Conservation (phyloP, 2,113 vertebrate species). For the Gracilinanus agilis region DNA sequence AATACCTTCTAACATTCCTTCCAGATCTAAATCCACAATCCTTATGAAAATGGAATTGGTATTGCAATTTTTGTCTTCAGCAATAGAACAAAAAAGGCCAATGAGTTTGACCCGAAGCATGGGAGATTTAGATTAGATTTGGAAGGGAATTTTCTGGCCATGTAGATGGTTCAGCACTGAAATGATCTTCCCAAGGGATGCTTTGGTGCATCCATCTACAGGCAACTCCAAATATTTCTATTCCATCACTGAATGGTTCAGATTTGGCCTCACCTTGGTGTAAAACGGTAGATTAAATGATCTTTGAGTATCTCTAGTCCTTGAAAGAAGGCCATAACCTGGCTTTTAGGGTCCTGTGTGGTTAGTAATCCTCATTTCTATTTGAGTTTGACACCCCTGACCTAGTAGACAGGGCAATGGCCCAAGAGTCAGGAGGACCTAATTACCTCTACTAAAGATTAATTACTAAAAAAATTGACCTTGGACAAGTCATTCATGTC, state of each 20-base stretch:
- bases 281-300: background rate
- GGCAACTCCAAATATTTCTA: background rate
- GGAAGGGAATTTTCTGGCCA: conserved; percentile 4
- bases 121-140: conserved; percentile 2
- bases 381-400: background rate
- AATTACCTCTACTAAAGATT: background rate
- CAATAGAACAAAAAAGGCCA: background rate
- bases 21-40: background rate
- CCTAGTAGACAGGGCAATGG: background rate
- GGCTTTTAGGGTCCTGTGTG: too few relatives aligned
- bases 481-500: background rate
- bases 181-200: background rate
- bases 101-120: background rate
- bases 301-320: background rate
- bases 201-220: background rate
- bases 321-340: background rate
- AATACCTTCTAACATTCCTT: background rate
- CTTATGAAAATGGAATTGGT: background rate
- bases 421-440: background rate
- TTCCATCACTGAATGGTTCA: background rate
- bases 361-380: background rate
- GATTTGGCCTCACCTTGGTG: background rate
- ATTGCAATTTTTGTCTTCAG: background rate
- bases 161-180: background rate
- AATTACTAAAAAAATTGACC: background rate